A percentile compares a stretch with the other conserved stretches of the same genome.
Evolutionary conservation across 2,888 invertebrate species (phyloP).

Genomic region (Eulithis prunata): DNA sequence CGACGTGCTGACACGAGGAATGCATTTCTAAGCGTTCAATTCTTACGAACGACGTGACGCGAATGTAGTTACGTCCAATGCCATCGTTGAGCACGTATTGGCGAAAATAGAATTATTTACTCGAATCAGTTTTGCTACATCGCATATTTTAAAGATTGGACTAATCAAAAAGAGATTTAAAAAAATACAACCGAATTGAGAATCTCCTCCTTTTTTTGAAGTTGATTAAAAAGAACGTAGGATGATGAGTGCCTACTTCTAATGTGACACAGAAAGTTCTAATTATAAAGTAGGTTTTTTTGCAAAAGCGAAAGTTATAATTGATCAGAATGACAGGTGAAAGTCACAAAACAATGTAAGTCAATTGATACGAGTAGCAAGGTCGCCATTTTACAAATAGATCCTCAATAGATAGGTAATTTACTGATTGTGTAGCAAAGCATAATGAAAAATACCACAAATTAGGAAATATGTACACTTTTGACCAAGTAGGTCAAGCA

Average conservation of each 20-base stretch:
- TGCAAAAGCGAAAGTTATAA: slow-evolving; percentile 9
- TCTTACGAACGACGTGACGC: slow-evolving; percentile 31
- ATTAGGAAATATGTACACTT: too few relatives aligned
- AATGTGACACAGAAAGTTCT: background rate
- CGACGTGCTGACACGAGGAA: slow-evolving; percentile 30
- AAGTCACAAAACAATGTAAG: slow-evolving; percentile 9
- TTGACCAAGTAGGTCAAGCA: too few relatives aligned
- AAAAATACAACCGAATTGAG: too few relatives aligned
- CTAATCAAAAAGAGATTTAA: too few relatives aligned
- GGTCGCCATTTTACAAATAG: background rate
- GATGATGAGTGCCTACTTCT: too few relatives aligned
- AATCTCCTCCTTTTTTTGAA: too few relatives aligned
- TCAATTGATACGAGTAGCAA: background rate
- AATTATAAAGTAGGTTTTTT: background rate
- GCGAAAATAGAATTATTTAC: background rate
- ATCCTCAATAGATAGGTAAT: too few relatives aligned
- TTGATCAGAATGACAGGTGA: slow-evolving; percentile 12
- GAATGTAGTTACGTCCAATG: slow-evolving; percentile 17
- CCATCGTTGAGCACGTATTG: slow-evolving; percentile 7
- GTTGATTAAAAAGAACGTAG: too few relatives aligned
- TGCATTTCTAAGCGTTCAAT: slow-evolving; percentile 29
- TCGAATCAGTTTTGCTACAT: too few relatives aligned
- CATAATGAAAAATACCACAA: too few relatives aligned
- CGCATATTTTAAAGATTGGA: too few relatives aligned
- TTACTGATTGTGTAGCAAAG: too few relatives aligned